Evolutionary conservation across 2,113 vertebrate genomes (phyloP).

Genomic region (Tylochromis polylepis): DNA sequence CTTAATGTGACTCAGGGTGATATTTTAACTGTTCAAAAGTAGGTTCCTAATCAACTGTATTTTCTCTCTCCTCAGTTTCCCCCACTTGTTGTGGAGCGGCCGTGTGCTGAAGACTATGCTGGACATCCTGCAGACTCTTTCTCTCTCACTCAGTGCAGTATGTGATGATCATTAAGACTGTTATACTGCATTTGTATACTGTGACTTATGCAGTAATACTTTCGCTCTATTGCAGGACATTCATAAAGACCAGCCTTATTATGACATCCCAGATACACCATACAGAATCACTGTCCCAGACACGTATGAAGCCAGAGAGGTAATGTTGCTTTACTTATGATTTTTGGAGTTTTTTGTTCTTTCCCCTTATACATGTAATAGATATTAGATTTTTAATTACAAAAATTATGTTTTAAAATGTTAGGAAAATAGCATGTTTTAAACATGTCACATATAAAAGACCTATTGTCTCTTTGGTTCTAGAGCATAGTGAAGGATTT

Average conservation of each 20-base stretch:
- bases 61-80: conserved; percentile 77
- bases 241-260: conserved; percentile 96
- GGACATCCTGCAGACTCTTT: conserved; percentile 96
- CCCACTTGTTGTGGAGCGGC: conserved; percentile 95
- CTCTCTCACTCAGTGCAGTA: conserved; percentile 92
- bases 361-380: not conserved
- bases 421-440: not conserved
- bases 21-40: not conserved
- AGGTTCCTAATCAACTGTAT: not conserved
- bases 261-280: conserved; percentile 94
- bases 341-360: not conserved
- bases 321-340: conserved; percentile 29
- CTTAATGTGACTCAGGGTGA: not conserved
- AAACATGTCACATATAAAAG: not conserved
- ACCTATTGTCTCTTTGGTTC: not conserved
- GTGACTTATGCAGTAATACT: not conserved
- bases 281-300: conserved; percentile 96
- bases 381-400: not conserved
- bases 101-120: conserved; percentile 96
- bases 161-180: conserved; percentile 37
- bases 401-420: no score
- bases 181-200: not conserved
- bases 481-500: conserved; percentile 98
- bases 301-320: conserved; percentile 93
- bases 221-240: conserved; percentile 80